phyloP scores from a whole-genome alignment of 2,797 vertebrate genomes.

The Loris lydekkerianus region DNA sequence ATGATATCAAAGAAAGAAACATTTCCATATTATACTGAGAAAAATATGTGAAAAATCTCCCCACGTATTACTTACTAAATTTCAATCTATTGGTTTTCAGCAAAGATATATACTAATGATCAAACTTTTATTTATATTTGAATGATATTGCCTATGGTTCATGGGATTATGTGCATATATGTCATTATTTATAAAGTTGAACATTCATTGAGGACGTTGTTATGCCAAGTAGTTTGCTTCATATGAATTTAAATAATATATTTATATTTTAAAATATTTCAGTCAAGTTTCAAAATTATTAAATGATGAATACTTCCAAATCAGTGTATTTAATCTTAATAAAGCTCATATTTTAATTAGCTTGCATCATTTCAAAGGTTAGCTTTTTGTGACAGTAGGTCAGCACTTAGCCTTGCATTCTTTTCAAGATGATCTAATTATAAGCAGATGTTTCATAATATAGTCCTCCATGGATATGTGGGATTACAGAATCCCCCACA shows the following conservation, averaged over 20 bases:
- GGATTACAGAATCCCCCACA: not conserved
- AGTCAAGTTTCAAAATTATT: not conserved
- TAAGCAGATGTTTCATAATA: not conserved
- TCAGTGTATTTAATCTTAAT: not conserved
- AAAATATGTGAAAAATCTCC: not conserved
- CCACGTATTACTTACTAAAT: not conserved
- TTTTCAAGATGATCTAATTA: conserved; percentile 15
- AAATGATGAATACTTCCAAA: conserved; percentile 16
- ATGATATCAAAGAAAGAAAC: not conserved
- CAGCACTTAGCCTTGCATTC: not conserved
- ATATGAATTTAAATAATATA: not conserved
- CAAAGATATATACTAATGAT: not conserved
- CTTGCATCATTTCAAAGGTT: not conserved
- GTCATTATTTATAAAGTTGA: not conserved
- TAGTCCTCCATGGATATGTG: not conserved
- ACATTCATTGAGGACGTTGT: not conserved
- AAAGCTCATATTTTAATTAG: conserved; percentile 2
- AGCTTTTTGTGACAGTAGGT: not conserved
- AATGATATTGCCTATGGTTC: not conserved
- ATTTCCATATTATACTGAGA: not conserved
- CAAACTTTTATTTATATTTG: not conserved
- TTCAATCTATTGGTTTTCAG: not conserved
- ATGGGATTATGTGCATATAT: not conserved
- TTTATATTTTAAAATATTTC: conserved; percentile 6
- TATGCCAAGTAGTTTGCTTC: not conserved